Evolutionary conservation across 2,797 vertebrate genomes (phyloP).

Genomic region (Microcaecilia unicolor): DNA sequence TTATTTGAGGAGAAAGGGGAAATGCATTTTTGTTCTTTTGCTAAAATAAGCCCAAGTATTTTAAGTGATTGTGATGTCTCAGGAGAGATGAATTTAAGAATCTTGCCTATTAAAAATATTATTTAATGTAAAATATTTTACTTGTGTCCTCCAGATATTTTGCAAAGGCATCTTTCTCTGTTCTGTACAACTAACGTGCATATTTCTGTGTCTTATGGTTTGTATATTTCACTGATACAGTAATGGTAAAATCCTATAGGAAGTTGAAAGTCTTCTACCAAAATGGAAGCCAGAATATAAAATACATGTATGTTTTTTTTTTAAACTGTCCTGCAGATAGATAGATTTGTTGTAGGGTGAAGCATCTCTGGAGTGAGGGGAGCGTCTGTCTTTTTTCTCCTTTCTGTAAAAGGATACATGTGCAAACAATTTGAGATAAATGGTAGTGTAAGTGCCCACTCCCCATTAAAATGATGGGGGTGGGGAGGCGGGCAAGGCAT

Average conservation of each 20-base stretch:
- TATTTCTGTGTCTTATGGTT: constrained; percentile 64
- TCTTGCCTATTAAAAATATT: constrained; percentile 56
- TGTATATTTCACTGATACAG: constrained; percentile 69
- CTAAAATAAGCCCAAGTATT: too few species aligned
- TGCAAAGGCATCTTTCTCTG: constrained; percentile 62
- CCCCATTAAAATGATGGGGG: too few species aligned
- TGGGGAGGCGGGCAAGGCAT: too few species aligned
- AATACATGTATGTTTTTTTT: constrained; percentile 63
- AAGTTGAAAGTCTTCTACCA: constrained; percentile 48
- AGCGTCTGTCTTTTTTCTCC: too few species aligned
- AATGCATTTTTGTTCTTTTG: too few species aligned
- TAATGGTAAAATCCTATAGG: constrained; percentile 30
- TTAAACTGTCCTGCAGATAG: constrained; percentile 53
- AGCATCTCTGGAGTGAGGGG: too few species aligned
- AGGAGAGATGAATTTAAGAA: constrained; percentile 53
- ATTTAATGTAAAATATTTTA: constrained; percentile 76
- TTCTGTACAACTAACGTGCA: constrained; percentile 72
- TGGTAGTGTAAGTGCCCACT: too few species aligned
- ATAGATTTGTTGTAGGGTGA: too few species aligned
- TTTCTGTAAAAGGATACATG: too few species aligned
- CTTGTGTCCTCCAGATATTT: constrained; percentile 57
- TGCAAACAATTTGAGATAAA: too few species aligned
- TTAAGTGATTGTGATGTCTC: constrained; percentile 43
- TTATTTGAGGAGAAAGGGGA: too few species aligned
- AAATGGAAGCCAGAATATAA: constrained; percentile 67